phyloP scores from a whole-genome alignment of 2,113 vertebrate genomes.

The Eolophus roseicapilla region DNA sequence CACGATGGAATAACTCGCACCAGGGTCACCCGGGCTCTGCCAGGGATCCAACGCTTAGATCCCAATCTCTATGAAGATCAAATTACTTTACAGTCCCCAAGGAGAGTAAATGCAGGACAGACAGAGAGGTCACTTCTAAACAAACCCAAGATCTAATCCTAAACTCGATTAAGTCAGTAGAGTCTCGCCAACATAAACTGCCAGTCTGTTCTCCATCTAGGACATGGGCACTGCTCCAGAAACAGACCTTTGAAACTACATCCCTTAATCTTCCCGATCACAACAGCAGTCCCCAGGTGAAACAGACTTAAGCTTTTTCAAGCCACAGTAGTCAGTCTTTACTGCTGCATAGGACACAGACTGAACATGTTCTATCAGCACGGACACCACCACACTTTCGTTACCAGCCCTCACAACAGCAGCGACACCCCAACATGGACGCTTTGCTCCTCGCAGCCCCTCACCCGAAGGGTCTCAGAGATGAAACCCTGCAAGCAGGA shows the following conservation, averaged over 20 bases:
- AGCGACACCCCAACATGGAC: not conserved
- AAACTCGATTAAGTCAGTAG: not conserved
- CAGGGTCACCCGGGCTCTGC: not conserved
- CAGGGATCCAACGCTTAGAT: not conserved
- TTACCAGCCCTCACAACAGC: not conserved
- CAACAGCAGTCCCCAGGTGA: not conserved
- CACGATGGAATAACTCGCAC: accelerated
- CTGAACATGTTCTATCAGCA: not conserved
- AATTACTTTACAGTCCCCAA: not conserved
- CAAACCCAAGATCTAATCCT: not conserved
- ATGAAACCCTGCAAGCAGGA: not conserved
- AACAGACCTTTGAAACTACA: not conserved
- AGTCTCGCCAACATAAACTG: not conserved
- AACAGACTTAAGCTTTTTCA: not conserved
- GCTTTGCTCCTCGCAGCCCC: not conserved
- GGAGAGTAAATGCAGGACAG: not conserved
- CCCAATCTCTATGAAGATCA: not conserved
- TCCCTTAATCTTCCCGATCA: accelerated
- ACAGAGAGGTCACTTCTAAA: too few relatives aligned
- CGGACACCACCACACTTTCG: accelerated
- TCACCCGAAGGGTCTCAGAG: accelerated
- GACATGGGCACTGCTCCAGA: not conserved
- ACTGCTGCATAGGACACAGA: not conserved
- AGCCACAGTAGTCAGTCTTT: not conserved
- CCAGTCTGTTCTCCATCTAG: not conserved